Evolutionary conservation across 2,797 vertebrate genomes (phyloP).

Genomic region (Parauchenoglanis ngamensis): DNA sequence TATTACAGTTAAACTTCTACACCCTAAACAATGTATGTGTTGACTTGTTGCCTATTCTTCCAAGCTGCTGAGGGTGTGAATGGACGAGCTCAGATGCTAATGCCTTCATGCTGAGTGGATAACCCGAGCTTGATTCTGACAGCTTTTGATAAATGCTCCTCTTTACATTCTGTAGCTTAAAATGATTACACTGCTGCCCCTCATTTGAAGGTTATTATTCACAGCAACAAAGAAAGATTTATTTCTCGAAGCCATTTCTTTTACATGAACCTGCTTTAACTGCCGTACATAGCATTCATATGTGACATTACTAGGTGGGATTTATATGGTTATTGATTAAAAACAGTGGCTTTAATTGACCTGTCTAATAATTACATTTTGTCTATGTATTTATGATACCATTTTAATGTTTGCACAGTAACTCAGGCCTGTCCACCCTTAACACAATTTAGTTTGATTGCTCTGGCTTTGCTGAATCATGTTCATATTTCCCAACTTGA

Average conservation of each 20-base stretch:
- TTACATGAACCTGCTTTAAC: conserved; percentile 26
- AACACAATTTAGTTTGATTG: conserved; percentile 14
- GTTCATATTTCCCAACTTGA: conserved; percentile 32
- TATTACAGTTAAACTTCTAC: background rate
- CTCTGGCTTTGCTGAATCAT: conserved; percentile 8
- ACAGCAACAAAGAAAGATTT: conserved; percentile 62
- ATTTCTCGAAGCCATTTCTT: conserved; percentile 48
- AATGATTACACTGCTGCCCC: conserved; percentile 60
- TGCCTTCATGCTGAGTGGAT: conserved; percentile 61
- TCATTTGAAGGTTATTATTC: conserved; percentile 62
- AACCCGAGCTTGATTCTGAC: conserved; percentile 59
- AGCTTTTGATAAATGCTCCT: conserved; percentile 68
- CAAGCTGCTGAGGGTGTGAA: conserved; percentile 2
- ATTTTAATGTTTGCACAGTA: background rate
- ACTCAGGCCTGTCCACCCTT: background rate
- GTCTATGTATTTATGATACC: conserved; percentile 12
- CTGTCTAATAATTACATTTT: conserved; percentile 1
- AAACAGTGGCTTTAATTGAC: conserved; percentile 28
- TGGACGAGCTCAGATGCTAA: conserved; percentile 14
- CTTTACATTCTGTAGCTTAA: conserved; percentile 62
- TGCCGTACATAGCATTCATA: conserved; percentile 12
- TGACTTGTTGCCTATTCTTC: background rate
- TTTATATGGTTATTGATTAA: conserved; percentile 20
- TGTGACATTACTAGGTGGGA: background rate
- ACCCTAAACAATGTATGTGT: background rate